Evolutionary conservation across 2,797 vertebrate genomes (phyloP).

Genomic region (Brachyalestes nurse): DNA sequence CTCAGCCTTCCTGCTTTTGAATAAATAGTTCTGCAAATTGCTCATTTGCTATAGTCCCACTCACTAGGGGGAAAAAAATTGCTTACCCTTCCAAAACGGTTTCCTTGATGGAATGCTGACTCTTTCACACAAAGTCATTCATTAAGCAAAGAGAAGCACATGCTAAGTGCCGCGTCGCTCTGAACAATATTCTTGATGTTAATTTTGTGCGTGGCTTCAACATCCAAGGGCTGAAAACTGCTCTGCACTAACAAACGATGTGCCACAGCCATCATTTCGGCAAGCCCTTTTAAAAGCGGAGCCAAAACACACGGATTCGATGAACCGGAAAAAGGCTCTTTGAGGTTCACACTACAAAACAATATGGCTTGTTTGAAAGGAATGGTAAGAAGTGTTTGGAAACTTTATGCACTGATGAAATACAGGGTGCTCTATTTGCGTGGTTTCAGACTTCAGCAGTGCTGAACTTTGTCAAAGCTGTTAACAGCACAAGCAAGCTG

Average conservation of each 20-base stretch:
- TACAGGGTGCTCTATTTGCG: slow-evolving; percentile 11
- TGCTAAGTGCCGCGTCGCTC: slow-evolving; percentile 16
- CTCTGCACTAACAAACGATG: slow-evolving; percentile 45
- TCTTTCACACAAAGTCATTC: slow-evolving; percentile 45
- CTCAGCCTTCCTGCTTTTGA: slow-evolving; percentile 31
- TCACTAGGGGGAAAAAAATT: slow-evolving; percentile 31
- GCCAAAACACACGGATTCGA: slow-evolving; percentile 13
- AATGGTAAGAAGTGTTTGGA: background rate
- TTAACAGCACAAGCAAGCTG: slow-evolving; percentile 8
- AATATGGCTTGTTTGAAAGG: background rate
- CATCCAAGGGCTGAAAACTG: slow-evolving; percentile 48
- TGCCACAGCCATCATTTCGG: slow-evolving; percentile 21
- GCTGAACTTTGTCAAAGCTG: background rate
- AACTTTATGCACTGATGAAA: slow-evolving; percentile 14
- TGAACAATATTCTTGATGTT: slow-evolving; percentile 28
- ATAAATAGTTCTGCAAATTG: slow-evolving; percentile 34
- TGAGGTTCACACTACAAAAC: slow-evolving; percentile 7
- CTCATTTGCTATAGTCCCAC: slow-evolving; percentile 44
- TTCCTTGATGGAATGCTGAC: slow-evolving; percentile 49
- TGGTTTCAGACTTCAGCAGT: background rate
- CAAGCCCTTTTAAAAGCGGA: slow-evolving; percentile 36
- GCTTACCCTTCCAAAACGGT: slow-evolving; percentile 47
- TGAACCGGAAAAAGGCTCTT: background rate
- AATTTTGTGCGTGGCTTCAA: slow-evolving; percentile 40
- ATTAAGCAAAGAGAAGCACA: slow-evolving; percentile 46